phyloP scores from a whole-genome alignment of 1,140 invertebrate species.

The Zaprionus kolodkinae region DNA sequence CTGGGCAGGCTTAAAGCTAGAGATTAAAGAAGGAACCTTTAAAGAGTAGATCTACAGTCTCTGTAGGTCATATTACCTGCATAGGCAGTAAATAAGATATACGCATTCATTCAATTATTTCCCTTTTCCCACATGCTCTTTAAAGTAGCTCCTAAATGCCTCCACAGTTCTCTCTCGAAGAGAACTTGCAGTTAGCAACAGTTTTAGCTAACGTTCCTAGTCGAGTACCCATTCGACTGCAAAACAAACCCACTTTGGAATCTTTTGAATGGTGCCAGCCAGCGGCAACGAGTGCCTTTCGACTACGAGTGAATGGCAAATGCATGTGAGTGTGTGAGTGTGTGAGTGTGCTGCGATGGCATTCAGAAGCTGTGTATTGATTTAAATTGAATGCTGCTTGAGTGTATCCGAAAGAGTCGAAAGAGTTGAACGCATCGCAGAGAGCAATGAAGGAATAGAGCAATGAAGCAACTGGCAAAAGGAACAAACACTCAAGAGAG shows the following conservation, averaged over 20 bases:
- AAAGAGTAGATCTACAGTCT: too few species aligned
- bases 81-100: background rate
- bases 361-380: constrained; percentile 50
- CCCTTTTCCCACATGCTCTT: background rate
- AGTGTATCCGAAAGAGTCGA: constrained; percentile 33
- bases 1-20: too few species aligned
- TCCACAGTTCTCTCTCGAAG: background rate
- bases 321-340: constrained; percentile 24
- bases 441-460: background rate
- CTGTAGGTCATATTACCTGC: too few species aligned
- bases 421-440: background rate
- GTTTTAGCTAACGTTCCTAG: constrained; percentile 50
- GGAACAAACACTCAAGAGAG: constrained; percentile 20
- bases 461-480: background rate
- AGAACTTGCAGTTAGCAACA: constrained; percentile 12
- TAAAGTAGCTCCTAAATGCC: background rate
- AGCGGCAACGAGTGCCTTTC: constrained; percentile 66
- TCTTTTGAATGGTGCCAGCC: constrained; percentile 56
- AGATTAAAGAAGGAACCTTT: too few species aligned
- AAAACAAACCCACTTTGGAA: constrained; percentile 69
- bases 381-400: constrained; percentile 74
- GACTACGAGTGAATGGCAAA: constrained; percentile 36
- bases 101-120: constrained; percentile 1
- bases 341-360: constrained; percentile 47
- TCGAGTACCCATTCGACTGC: constrained; percentile 53